These are phyloP conservation scores for Camponotus vicinus DNA, from an alignment of 1,140 invertebrate genomes.

Conservation along the genomic window DNA sequence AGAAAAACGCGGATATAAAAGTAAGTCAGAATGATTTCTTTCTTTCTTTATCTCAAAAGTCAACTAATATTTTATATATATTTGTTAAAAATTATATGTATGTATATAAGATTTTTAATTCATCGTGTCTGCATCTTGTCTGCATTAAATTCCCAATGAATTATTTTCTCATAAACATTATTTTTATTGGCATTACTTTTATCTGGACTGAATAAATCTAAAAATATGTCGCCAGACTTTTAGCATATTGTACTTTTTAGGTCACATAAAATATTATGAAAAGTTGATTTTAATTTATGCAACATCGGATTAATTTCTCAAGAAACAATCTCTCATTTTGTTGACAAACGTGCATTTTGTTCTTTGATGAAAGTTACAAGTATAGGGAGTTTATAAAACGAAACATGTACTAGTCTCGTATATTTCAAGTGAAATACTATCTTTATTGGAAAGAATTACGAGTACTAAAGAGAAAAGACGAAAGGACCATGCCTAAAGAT, in stretches of 20 bases:
- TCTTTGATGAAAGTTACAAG: background rate
- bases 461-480: conserved; percentile 51
- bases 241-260: background rate
- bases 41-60: background rate
- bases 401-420: conserved; percentile 5
- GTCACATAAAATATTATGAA: background rate
- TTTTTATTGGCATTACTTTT: background rate
- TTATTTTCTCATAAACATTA: background rate
- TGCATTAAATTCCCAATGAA: background rate
- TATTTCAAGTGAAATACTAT: conserved; percentile 43
- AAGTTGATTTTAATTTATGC: background rate
- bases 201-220: background rate
- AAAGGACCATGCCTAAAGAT: conserved; percentile 62
- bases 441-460: conserved; percentile 47
- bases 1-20: background rate
- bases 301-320: background rate
- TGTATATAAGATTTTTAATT: background rate
- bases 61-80: background rate
- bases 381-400: background rate
- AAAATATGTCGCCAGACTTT: background rate
- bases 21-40: background rate
- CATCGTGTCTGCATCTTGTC: background rate
- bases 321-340: background rate
- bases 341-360: background rate
- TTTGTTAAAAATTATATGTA: background rate